A percentile compares a stretch with the other conserved stretches of the same genome.
Evolutionary conservation across 35 echinoderm and acorn worm genomes (phyloP).

Genomic region (Strongylocentrotus purpuratus): DNA sequence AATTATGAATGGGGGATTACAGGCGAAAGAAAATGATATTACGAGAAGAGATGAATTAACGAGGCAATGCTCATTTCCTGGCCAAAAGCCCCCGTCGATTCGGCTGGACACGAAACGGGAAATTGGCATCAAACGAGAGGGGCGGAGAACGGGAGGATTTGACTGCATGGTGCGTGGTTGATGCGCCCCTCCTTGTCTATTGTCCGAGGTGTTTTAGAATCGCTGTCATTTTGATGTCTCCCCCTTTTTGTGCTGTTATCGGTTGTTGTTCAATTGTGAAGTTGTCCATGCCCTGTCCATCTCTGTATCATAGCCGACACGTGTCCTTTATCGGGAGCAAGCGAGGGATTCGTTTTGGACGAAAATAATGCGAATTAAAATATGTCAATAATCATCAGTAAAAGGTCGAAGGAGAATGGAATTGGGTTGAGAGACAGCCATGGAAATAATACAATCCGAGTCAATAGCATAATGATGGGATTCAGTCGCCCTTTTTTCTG

Average conservation of each 20-base stretch:
- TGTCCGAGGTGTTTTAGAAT: neutral
- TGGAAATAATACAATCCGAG: no score
- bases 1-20: conserved; percentile 26
- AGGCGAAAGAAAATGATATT: neutral
- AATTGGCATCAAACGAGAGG: conserved; percentile 39
- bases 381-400: no score
- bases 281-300: neutral
- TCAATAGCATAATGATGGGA: no score
- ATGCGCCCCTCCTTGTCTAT: neutral
- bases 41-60: conserved; percentile 15
- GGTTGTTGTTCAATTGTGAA: neutral
- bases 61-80: conserved; percentile 34
- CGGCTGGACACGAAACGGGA: conserved; percentile 28
- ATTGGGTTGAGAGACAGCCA: no score
- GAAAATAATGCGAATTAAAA: no score
- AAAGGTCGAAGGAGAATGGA: no score
- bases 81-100: conserved; percentile 45
- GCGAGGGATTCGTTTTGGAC: neutral
- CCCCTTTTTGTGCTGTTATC: neutral
- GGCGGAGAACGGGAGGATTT: conserved; percentile 10
- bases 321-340: neutral
- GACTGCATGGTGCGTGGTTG: neutral
- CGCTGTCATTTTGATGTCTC: neutral
- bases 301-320: neutral
- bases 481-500: no score